A percentile compares a stretch with the other conserved stretches of the same genome.
Conservation (phyloP, 2,113 vertebrate genomes). For the Tragelaphus buxtoni region DNA sequence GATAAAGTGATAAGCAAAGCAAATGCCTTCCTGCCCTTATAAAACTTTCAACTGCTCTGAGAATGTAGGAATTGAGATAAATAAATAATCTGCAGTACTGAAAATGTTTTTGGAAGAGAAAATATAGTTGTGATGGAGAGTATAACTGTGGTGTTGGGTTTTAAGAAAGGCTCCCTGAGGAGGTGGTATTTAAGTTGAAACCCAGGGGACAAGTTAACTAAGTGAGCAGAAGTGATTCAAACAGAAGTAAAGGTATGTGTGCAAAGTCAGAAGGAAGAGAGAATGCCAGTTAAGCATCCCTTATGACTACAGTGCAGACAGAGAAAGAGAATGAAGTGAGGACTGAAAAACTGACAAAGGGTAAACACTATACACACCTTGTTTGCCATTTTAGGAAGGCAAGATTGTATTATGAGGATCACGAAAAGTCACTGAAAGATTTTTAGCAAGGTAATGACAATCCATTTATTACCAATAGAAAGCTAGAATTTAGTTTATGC, state of each 20-base stretch:
- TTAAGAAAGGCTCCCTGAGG: neutral
- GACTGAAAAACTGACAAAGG: neutral
- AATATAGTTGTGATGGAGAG: neutral
- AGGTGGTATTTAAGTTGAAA: neutral
- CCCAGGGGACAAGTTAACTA: neutral
- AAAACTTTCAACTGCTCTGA: neutral
- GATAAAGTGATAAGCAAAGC: neutral
- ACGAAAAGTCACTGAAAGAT: neutral
- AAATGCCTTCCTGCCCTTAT: neutral
- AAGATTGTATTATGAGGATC: neutral
- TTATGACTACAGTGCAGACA: neutral
- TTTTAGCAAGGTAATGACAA: neutral
- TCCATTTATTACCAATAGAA: neutral
- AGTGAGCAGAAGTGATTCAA: neutral
- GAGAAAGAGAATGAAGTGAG: neutral
- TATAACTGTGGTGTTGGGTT: neutral
- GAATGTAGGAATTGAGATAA: neutral
- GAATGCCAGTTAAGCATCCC: neutral
- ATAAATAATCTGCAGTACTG: neutral
- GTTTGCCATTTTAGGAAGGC: neutral
- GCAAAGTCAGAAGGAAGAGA: neutral
- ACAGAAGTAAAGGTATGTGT: neutral
- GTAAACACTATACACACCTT: neutral
- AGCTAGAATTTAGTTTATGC: neutral
- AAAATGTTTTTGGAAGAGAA: neutral